Conservation (phyloP, 2,797 vertebrate genomes). For the Spinibarbus caldwelli region DNA sequence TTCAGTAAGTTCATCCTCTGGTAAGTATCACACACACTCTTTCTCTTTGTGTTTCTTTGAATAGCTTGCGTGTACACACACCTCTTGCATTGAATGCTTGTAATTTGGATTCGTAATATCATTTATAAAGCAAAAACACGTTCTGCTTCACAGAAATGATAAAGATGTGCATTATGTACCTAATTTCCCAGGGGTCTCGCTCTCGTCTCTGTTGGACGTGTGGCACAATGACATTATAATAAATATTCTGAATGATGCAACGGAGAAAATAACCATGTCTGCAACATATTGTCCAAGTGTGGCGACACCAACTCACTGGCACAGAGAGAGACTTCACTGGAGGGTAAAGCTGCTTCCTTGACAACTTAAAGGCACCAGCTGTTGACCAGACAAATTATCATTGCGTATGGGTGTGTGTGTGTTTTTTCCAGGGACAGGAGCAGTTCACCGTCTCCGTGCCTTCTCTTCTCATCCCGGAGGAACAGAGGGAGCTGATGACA, state of each 20-base stretch:
- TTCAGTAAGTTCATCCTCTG: slow-evolving; percentile 51
- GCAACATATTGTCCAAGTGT: slow-evolving; percentile 27
- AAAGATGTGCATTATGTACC: neutral
- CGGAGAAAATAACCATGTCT: slow-evolving; percentile 47
- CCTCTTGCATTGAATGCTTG: neutral
- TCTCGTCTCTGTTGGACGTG: slow-evolving; percentile 53
- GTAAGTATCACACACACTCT: slow-evolving; percentile 22
- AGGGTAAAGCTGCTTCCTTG: slow-evolving; percentile 53
- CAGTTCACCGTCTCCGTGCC: slow-evolving; percentile 54
- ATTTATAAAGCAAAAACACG: neutral
- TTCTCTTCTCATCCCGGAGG: slow-evolving; percentile 60
- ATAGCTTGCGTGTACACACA: neutral
- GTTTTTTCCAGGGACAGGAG: slow-evolving; percentile 59
- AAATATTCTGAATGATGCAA: slow-evolving; percentile 57
- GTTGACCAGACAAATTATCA: slow-evolving; percentile 52
- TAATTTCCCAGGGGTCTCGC: slow-evolving; percentile 43
- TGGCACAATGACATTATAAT: slow-evolving; percentile 57
- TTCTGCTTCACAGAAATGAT: neutral
- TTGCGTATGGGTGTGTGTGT: slow-evolving; percentile 13
- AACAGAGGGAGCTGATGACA: slow-evolving; percentile 60
- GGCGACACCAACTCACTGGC: slow-evolving; percentile 51
- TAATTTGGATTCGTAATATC: neutral
- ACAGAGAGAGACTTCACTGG: slow-evolving; percentile 53
- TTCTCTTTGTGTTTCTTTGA: neutral
- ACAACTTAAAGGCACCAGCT: slow-evolving; percentile 56